phyloP scores from a whole-genome alignment of 1,140 invertebrate genomes.

The Macrostomum lignano region DNA sequence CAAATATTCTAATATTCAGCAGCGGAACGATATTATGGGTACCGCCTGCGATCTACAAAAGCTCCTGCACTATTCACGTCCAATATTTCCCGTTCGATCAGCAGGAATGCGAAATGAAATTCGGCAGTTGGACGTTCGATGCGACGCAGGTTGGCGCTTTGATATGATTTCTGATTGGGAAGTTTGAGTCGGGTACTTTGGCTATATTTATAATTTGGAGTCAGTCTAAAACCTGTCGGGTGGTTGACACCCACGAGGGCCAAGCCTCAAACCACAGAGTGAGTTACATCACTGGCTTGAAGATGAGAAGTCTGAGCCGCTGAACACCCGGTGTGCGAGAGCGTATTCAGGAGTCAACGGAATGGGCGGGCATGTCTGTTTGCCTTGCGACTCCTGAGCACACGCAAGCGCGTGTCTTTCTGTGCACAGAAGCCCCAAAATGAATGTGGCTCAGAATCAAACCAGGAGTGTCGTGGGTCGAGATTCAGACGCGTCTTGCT shows the following conservation, averaged over 20 bases:
- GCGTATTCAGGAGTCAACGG: too few species aligned
- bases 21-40: constrained; percentile 78
- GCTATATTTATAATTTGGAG: background rate
- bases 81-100: constrained; percentile 82
- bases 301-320: too few species aligned
- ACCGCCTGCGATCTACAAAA: constrained; percentile 91
- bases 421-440: too few species aligned
- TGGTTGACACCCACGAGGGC: background rate
- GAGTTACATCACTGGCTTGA: background rate
- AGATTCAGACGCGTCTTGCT: too few species aligned
- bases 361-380: too few species aligned
- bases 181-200: background rate
- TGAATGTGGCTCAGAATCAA: too few species aligned
- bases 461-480: too few species aligned
- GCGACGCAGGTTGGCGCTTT: constrained; percentile 1
- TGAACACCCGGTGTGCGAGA: too few species aligned
- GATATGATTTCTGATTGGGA: background rate
- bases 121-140: constrained; percentile 73
- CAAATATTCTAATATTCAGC: constrained; percentile 74
- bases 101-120: constrained; percentile 94
- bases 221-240: background rate
- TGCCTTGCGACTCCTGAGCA: too few species aligned
- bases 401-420: too few species aligned
- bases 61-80: constrained; percentile 93
- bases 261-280: background rate